Conservation (phyloP, 2,797 vertebrate species). For the Martes flavigula region DNA sequence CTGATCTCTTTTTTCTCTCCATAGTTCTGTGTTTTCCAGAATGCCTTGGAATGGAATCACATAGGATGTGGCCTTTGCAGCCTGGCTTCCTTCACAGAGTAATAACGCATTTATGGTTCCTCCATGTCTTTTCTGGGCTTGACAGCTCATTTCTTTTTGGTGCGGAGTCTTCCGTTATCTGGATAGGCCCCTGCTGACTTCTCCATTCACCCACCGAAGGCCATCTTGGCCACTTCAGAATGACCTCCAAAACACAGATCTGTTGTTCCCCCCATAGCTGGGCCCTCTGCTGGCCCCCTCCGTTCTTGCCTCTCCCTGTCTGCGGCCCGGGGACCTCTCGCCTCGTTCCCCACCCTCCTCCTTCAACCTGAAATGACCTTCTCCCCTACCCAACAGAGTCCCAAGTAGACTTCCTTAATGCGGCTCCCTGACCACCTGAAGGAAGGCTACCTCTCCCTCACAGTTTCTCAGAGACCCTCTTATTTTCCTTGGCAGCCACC, state of each 20-base stretch:
- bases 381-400: neutral
- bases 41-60: neutral
- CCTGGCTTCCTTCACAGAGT: neutral
- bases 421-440: neutral
- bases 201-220: neutral
- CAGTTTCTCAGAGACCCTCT: no score
- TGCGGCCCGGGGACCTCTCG: rapidly evolving
- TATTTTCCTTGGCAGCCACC: neutral
- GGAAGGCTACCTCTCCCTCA: neutral
- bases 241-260: neutral
- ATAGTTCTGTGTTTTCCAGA: neutral
- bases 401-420: rapidly evolving
- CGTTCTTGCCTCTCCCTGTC: neutral
- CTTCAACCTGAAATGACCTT: no score
- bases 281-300: neutral
- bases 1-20: neutral
- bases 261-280: neutral
- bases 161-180: neutral
- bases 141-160: neutral
- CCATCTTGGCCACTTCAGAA: neutral
- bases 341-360: rapidly evolving
- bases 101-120: neutral
- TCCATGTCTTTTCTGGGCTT: neutral
- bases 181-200: rapidly evolving
- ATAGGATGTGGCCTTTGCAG: neutral